phyloP scores from a whole-genome alignment of 2,888 invertebrate species.

The Cylindroiulus punctatus region DNA sequence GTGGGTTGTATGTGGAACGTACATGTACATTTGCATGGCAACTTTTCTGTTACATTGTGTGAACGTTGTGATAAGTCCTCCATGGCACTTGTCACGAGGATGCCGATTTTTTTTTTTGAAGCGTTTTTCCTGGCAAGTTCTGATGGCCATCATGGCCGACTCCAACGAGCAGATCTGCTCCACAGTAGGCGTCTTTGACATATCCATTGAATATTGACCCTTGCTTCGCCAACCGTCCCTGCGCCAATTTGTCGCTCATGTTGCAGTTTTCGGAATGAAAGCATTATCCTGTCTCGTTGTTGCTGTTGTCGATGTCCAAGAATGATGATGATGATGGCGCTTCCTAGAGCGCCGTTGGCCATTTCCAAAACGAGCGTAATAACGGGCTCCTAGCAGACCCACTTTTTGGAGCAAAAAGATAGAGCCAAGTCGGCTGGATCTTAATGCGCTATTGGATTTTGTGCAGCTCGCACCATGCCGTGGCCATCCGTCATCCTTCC shows the following conservation, averaged over 20 bases:
- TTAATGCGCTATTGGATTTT: constrained; percentile 45
- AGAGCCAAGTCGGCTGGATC: constrained; percentile 5
- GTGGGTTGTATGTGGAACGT: too few species aligned
- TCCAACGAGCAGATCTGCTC: neutral
- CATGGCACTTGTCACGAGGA: neutral
- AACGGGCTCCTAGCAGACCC: constrained; percentile 18
- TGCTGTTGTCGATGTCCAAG: constrained; percentile 43
- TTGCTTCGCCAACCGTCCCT: neutral
- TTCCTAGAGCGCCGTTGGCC: neutral
- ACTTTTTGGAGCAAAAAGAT: neutral
- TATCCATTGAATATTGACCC: constrained; percentile 16
- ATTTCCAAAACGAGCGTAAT: constrained; percentile 39
- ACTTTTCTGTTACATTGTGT: too few species aligned
- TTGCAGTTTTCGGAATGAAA: constrained; percentile 35
- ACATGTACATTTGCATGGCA: too few species aligned
- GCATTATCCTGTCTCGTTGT: constrained; percentile 30
- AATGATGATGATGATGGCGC: constrained; percentile 47
- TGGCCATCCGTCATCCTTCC: constrained; percentile 29
- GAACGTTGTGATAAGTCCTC: too few species aligned
- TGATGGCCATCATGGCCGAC: neutral
- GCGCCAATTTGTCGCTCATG: constrained; percentile 6
- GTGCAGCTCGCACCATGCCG: neutral
- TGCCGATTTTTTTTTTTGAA: neutral
- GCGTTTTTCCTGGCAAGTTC: neutral
- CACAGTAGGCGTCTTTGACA: neutral